Base-by-base conservation (phyloP, 2,888 invertebrate genomes). In the Coelogynopora nodosa region DNA sequence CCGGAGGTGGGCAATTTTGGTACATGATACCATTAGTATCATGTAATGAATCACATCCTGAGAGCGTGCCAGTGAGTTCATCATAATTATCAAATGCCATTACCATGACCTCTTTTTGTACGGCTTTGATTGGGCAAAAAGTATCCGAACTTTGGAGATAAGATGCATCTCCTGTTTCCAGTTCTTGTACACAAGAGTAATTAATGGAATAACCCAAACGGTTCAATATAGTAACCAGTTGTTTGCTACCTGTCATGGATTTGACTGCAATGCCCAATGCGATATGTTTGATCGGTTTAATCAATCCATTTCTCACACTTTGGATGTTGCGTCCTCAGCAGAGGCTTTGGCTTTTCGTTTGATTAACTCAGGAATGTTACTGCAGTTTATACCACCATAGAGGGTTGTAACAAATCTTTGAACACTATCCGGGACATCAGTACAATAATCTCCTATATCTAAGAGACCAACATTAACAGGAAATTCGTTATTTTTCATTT, bases 21-120 rank as follows among this genome's bases (percentile, higher is more conserved):
- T 88, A 87, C 67, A 88, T 10, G n/a, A 88, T 87, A 67, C 88
- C 88, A 84, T 87, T 87, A 28, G 88, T 88, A 31, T 88, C 88
- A 85, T 88, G 88, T 10, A 88, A 80, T 27, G 85, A 87, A 67
- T 87, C 85, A 0, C 30, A 26, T 26, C 88, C 87, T 67, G 85
- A 85, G 0, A 87, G 31, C 0, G 87, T 87, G n/a, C 86, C 27
- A 10, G 84, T 84, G 18, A 87, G 30, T 83, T 87, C 86, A 84
- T 87, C 87, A 67, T 29, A 87, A 30, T 87, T 87, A 83, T 87
- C 87, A 30, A 84, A 87, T 29, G 67, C 74, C 26, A 74, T n/a
- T 29, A 23, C 30, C 82, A 82, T 82, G 31, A 31, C 82, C 27
- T 82, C 30, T 31, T 82, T 30, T 82, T 82, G 30, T 30, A 82